Evolutionary conservation across 2,797 vertebrate species (phyloP).

Genomic region (Acrocephalus scirpaceus): DNA sequence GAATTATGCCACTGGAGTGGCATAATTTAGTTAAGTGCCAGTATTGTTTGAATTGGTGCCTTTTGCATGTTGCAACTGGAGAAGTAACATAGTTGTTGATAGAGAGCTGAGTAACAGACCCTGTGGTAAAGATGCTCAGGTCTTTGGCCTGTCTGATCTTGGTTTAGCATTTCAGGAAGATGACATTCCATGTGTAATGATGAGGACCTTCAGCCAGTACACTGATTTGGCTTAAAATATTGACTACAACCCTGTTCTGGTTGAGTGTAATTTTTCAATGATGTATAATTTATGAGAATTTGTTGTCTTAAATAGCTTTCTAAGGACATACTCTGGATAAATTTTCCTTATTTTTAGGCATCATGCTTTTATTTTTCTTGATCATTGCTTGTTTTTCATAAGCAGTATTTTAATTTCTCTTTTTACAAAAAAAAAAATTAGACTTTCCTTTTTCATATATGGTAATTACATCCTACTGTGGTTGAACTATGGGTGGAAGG

Average conservation of each 20-base stretch:
- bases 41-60: neutral
- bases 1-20: neutral
- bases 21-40: neutral
- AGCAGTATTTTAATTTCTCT: neutral
- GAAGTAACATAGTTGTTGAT: neutral
- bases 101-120: neutral
- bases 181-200: neutral
- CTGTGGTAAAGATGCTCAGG: neutral
- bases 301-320: neutral
- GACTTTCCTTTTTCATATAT: neutral
- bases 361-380: neutral
- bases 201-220: neutral
- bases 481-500: neutral
- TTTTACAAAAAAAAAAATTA: neutral
- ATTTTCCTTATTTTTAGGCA: neutral
- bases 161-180: neutral
- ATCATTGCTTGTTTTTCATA: neutral
- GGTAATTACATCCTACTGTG: neutral
- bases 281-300: neutral
- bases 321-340: neutral
- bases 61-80: neutral
- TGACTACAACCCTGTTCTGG: neutral
- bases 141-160: neutral
- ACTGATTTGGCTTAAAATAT: neutral
- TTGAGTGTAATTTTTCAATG: neutral